These are phyloP conservation scores for Colletes gigas DNA, from an alignment of 1,140 invertebrate species.

Conservation along the genomic window DNA sequence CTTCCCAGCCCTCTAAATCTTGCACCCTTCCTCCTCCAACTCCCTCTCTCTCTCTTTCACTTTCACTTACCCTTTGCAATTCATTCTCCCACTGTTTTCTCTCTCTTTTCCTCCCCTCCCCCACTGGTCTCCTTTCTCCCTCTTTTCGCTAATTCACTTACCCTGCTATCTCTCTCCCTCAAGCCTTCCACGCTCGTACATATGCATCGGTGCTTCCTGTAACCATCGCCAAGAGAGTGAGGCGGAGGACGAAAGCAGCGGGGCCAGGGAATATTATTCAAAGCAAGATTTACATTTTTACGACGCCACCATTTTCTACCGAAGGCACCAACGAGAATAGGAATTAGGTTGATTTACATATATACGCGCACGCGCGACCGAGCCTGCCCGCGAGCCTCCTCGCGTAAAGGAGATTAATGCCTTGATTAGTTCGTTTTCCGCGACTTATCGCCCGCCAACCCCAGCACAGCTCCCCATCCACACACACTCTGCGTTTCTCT, in stretches of 20 bases:
- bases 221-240: background rate
- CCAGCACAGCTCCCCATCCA: background rate
- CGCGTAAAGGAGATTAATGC: conserved; percentile 70
- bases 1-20: background rate
- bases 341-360: conserved; percentile 75
- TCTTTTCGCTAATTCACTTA: conserved; percentile 11
- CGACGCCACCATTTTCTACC: conserved; percentile 68
- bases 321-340: conserved; percentile 66
- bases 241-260: too few relatives aligned
- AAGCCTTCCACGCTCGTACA: background rate
- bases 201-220: conserved; percentile 28
- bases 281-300: conserved; percentile 74
- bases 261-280: conserved; percentile 67
- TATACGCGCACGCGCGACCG: conserved; percentile 51
- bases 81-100: too few relatives aligned
- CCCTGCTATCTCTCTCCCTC: background rate
- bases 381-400: background rate
- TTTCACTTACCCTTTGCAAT: conserved; percentile 10
- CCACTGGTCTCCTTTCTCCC: conserved; percentile 9
- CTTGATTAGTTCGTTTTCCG: conserved; percentile 72
- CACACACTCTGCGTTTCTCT: background rate
- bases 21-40: background rate
- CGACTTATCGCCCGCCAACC: conserved; percentile 53
- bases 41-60: background rate
- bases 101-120: conserved; percentile 10